Evolutionary conservation across 1,140 invertebrate genomes (phyloP).

Genomic region (Leptonema lineaticorne): DNA sequence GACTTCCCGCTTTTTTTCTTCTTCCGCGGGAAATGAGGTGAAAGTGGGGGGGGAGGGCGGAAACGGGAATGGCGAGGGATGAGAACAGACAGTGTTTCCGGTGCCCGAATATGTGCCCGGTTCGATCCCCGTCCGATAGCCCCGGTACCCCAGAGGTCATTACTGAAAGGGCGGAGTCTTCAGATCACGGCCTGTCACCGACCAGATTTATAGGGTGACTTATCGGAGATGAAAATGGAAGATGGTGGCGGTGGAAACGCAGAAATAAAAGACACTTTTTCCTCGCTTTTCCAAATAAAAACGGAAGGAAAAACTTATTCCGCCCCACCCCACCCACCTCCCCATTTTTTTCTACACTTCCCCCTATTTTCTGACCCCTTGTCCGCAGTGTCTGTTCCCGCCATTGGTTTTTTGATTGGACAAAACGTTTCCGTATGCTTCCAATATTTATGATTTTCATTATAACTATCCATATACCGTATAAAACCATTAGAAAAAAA

Average conservation of each 20-base stretch:
- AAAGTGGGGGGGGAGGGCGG: neutral
- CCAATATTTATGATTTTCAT: too few species aligned
- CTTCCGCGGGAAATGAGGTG: neutral
- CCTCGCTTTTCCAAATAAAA: constrained; percentile 13
- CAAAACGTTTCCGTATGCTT: too few species aligned
- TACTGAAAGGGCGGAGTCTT: constrained; percentile 18
- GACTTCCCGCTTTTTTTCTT: too few species aligned
- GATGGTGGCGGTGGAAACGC: neutral
- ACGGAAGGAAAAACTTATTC: constrained; percentile 4
- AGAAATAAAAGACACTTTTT: constrained; percentile 17
- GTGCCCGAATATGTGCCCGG: neutral
- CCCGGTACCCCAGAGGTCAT: constrained; percentile 18
- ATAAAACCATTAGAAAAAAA: too few species aligned
- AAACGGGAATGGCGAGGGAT: neutral
- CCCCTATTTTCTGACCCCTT: neutral
- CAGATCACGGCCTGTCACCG: constrained; percentile 18
- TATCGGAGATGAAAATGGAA: constrained; percentile 25
- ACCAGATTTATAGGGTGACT: constrained; percentile 26
- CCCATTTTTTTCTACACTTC: neutral
- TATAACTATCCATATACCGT: too few species aligned
- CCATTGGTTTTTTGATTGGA: too few species aligned
- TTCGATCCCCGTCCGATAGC: neutral
- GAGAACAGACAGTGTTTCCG: too few species aligned
- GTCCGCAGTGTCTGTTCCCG: too few species aligned
- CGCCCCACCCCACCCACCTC: neutral